A percentile compares a stretch with the other conserved stretches of the same genome.
These are phyloP conservation scores for Harpegnathos saltator DNA, from an alignment of 1,140 invertebrate species.

Conservation along the genomic window DNA sequence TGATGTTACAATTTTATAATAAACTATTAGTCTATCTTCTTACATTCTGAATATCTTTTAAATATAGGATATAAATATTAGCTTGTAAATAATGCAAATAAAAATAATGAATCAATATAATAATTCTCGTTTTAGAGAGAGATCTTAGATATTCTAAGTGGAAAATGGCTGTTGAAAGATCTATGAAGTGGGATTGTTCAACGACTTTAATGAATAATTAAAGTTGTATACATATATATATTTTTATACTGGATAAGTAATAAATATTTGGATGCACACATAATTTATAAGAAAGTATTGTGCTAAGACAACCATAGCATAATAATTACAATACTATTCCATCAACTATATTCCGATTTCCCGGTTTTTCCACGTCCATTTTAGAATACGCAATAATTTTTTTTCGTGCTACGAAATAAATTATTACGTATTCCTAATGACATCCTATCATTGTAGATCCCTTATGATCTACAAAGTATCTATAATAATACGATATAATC, in stretches of 20 bases:
- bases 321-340: neutral
- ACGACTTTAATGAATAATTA: conserved; percentile 62
- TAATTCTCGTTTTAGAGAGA: conserved; percentile 86
- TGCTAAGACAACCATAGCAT: too few relatives aligned
- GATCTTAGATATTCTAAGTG: conserved; percentile 92
- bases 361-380: neutral
- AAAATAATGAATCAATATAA: conserved; percentile 33
- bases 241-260: conserved; percentile 25
- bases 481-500: neutral
- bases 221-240: neutral
- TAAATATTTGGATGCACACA: neutral
- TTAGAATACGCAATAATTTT: conserved; percentile 11
- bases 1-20: too few relatives aligned
- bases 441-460: too few relatives aligned
- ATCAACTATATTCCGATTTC: neutral
- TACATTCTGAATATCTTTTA: too few relatives aligned
- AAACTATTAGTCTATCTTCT: too few relatives aligned
- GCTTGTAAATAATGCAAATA: neutral
- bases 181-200: conserved; percentile 90
- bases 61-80: too few relatives aligned
- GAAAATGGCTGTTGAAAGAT: conserved; percentile 94
- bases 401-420: too few relatives aligned
- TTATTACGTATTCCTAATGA: too few relatives aligned
- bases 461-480: neutral
- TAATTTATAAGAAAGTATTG: neutral